These are phyloP conservation scores for Andrena dorsata DNA, from an alignment of 2,888 invertebrate genomes.

Conservation along the genomic window DNA sequence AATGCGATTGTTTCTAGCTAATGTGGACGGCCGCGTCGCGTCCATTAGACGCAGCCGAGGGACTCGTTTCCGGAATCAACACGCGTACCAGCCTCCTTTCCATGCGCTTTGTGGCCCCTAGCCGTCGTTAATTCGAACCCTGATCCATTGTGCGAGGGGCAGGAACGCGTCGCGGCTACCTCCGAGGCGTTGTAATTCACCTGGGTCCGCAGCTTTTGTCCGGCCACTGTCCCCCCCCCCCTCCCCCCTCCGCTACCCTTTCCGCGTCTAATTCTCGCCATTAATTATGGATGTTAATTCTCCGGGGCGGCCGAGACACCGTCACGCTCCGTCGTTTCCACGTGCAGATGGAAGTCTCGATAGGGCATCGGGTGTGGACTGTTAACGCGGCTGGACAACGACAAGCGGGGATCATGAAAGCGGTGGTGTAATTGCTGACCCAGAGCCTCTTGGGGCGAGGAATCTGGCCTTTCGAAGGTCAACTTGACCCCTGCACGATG, in stretches of 20 bases:
- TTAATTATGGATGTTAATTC: conserved; percentile 48
- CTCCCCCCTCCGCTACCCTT: background rate
- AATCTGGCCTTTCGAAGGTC: conserved; percentile 1
- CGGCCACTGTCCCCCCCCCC: background rate
- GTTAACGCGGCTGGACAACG: background rate
- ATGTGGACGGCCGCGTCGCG: conserved; percentile 68
- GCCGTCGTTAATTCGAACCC: conserved; percentile 65
- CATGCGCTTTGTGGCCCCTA: conserved; percentile 39
- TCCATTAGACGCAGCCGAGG: conserved; percentile 66
- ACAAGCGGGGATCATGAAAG: background rate
- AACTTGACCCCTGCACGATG: background rate
- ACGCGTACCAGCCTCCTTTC: conserved; percentile 43
- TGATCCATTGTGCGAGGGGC: conserved; percentile 66
- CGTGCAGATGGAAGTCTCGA: background rate
- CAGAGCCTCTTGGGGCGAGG: conserved; percentile 4
- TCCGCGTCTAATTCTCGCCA: conserved; percentile 23
- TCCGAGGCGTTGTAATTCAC: conserved; percentile 58
- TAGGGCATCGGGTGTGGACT: background rate
- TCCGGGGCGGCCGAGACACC: background rate
- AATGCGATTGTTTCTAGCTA: conserved; percentile 74
- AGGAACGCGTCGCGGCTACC: conserved; percentile 51
- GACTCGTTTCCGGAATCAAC: conserved; percentile 66
- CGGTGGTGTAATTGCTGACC: conserved; percentile 19
- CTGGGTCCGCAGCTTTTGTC: conserved; percentile 38
- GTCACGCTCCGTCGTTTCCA: background rate